A percentile compares a stretch with the other conserved stretches of the same genome.
phyloP scores from a whole-genome alignment of 2,113 vertebrate genomes.

The Aegithalos caudatus region DNA sequence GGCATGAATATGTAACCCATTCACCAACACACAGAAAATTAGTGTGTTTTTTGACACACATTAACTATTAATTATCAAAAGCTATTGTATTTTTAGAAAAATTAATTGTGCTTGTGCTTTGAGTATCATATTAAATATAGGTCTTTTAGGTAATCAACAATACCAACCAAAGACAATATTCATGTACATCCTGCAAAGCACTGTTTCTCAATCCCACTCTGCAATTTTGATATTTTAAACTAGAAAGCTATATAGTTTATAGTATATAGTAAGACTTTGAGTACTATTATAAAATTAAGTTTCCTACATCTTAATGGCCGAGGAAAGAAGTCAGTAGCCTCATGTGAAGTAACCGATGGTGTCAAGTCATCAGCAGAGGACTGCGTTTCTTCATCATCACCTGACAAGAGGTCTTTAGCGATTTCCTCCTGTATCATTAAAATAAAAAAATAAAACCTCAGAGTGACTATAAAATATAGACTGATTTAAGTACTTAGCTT shows the following conservation, averaged over 20 bases:
- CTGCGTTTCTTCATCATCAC: conserved; percentile 98
- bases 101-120: background rate
- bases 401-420: conserved; percentile 96
- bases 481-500: background rate
- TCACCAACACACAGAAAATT: background rate
- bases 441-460: background rate
- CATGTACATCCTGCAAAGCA: background rate
- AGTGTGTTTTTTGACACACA: too few species aligned
- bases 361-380: conserved; percentile 98
- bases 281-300: background rate
- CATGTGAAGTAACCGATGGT: conserved; percentile 95
- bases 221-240: background rate
- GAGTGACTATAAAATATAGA: background rate
- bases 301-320: conserved; percentile 93
- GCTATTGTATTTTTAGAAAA: background rate
- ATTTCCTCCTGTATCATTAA: conserved; percentile 88
- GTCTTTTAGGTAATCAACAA: background rate
- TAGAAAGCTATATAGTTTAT: background rate
- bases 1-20: background rate
- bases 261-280: background rate
- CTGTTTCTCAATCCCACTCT: background rate
- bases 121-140: background rate
- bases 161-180: background rate
- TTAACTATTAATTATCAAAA: background rate
- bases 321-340: conserved; percentile 95